Percentiles rank a stretch among this genome's conserved stretches.
These are phyloP conservation scores for Halcyon smyrnensis DNA, from an alignment of 2,797 vertebrate genomes.

Conservation along the genomic window DNA sequence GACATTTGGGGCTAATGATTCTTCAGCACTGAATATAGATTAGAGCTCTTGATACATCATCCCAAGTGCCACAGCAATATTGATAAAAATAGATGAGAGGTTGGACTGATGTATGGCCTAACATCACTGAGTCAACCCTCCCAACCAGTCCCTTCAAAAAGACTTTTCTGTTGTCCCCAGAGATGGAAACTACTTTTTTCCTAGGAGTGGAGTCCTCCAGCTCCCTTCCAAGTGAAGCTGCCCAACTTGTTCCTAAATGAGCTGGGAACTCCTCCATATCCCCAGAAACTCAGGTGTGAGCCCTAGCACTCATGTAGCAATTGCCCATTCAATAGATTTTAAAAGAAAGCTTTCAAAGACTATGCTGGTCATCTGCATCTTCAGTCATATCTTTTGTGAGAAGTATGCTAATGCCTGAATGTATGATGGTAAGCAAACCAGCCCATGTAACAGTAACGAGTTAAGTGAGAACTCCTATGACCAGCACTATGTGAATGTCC, in stretches of 20 bases:
- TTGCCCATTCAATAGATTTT: background rate
- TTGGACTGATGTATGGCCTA: background rate
- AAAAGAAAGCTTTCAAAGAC: background rate
- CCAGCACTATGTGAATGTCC: background rate
- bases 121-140: background rate
- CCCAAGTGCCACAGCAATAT: background rate
- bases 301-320: background rate
- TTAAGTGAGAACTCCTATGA: background rate
- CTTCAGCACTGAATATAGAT: background rate
- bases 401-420: background rate
- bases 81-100: background rate
- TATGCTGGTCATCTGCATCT: background rate
- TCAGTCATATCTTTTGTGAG: background rate
- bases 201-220: background rate
- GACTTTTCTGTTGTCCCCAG: background rate
- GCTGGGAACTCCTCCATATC: background rate
- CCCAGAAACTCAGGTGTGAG: background rate
- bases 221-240: background rate
- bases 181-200: background rate
- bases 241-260: background rate
- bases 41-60: background rate
- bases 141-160: background rate
- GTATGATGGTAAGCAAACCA: background rate
- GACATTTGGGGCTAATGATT: background rate
- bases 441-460: background rate